Conservation (phyloP, 2,888 invertebrate genomes). For the Calephelis perditalis region DNA sequence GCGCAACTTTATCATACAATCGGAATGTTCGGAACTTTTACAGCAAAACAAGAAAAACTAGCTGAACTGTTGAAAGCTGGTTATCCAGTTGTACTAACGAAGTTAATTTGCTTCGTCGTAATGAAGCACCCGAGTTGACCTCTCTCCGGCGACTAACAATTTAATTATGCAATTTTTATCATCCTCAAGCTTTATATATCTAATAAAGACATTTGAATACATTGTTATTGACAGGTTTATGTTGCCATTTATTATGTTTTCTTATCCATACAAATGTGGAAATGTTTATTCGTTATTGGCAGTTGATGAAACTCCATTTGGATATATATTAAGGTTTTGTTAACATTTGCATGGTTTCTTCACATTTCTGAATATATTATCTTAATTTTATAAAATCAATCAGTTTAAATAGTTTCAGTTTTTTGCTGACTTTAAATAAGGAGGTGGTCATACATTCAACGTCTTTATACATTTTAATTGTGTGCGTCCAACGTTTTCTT, state of each 20-base stretch:
- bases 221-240: conserved; percentile 6
- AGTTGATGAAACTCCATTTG: too few species aligned
- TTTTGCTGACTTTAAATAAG: too few species aligned
- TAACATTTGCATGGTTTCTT: too few species aligned
- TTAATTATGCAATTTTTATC: conserved; percentile 40
- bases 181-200: conserved; percentile 24
- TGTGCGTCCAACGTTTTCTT: too few species aligned
- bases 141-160: conserved; percentile 33
- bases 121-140: conserved; percentile 39
- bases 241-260: neutral
- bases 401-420: too few species aligned
- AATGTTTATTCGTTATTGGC: too few species aligned
- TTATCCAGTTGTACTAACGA: conserved; percentile 35
- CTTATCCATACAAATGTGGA: neutral
- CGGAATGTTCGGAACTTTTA: conserved; percentile 1
- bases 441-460: too few species aligned
- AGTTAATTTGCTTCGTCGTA: conserved; percentile 46
- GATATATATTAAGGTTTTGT: too few species aligned
- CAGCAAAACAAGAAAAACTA: conserved; percentile 10
- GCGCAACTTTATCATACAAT: neutral
- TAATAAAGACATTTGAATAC: conserved; percentile 12
- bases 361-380: too few species aligned
- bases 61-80: conserved; percentile 5
- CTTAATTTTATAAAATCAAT: too few species aligned
- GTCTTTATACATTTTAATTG: too few species aligned